These are phyloP conservation scores for Listrodromus nycthemerus DNA, from an alignment of 2,888 invertebrate species.

Conservation along the genomic window DNA sequence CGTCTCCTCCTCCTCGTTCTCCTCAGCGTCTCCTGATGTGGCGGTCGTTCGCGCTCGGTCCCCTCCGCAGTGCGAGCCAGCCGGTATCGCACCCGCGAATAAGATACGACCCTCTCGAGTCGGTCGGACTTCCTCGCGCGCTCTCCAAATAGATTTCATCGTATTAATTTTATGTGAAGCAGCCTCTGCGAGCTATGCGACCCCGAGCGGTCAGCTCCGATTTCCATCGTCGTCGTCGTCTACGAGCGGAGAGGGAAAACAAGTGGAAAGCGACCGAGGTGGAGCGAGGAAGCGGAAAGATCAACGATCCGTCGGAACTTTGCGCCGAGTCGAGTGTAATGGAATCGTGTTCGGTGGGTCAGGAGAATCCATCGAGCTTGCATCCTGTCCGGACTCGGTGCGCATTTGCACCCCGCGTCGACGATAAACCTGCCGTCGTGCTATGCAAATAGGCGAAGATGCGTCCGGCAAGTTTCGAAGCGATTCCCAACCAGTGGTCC, in stretches of 20 bases:
- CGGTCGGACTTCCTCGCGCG: conserved; percentile 29
- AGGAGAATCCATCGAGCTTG: too few relatives aligned
- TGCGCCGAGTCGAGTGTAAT: conserved; percentile 68
- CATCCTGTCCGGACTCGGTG: background rate
- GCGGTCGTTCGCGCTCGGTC: conserved; percentile 30
- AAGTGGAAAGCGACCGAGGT: background rate
- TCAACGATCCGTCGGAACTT: conserved; percentile 57
- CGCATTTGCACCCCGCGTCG: background rate
- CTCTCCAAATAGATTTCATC: conserved; percentile 52
- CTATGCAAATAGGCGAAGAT: background rate
- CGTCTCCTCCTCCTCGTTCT: conserved; percentile 20
- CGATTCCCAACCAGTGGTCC: background rate
- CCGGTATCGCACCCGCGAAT: background rate
- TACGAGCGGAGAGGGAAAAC: background rate
- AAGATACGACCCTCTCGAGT: conserved; percentile 51
- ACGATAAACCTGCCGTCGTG: background rate
- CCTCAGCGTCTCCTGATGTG: conserved; percentile 39
- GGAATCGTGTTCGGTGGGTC: conserved; percentile 66
- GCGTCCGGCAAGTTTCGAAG: background rate
- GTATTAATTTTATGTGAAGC: conserved; percentile 59
- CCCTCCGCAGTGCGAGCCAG: background rate
- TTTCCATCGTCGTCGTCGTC: background rate
- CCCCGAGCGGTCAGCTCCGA: background rate
- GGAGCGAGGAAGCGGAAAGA: background rate
- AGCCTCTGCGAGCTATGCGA: background rate